Evolutionary conservation across 2,888 invertebrate genomes (phyloP), one percentile per base, ranked within the genome.

Genomic region (Tipula helvola): DNA sequence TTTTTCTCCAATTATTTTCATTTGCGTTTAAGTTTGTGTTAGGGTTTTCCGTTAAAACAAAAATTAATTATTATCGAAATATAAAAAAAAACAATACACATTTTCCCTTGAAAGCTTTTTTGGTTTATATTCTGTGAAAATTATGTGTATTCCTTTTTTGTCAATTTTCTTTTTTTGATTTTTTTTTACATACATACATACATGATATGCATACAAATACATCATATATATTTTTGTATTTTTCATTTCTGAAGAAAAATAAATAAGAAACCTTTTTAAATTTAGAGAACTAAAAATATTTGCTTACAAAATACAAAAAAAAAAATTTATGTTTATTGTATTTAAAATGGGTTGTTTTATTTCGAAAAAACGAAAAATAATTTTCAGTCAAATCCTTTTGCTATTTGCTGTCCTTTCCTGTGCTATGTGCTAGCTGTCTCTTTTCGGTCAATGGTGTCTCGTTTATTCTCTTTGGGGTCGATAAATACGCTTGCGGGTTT

Each of bases 151-250:
- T 52, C 52, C 52, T 16, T 5, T 52, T 52, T n/a, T 57, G 57
- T 18, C 1, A 71, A 71, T 28, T 71, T 28, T 71, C 71, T 71
- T 71, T 28, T 71, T 3, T 71, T 7, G 7, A 39, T 39, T 44
- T 16, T 16, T 71, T 71, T 71, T 52, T 71, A 10, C 28, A 28
- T 28, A 28, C 28, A 28, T 71, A 71, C 28, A 28, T 71, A 28
- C 52, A 71, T 71, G 28, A 71, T 57, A 57, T 57, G 52, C 52
- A n/a, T 57, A 57, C 16, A 71, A 10, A 71, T 57, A 71, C 28
- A 71, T 71, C 71, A 71, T 71, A 71, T 71, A 71, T 71, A 71
- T 71, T 71, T 71, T 71, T 71, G 71, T 71, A 71, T 71, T 71
- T 71, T 71, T 71, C 71, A 71, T 71, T 71, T 71, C 28, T 18